Percentiles rank a stretch among this genome's conserved stretches.
phyloP scores from a whole-genome alignment of 53 echinoderm and acorn worm species.

The Crossaster papposus region DNA sequence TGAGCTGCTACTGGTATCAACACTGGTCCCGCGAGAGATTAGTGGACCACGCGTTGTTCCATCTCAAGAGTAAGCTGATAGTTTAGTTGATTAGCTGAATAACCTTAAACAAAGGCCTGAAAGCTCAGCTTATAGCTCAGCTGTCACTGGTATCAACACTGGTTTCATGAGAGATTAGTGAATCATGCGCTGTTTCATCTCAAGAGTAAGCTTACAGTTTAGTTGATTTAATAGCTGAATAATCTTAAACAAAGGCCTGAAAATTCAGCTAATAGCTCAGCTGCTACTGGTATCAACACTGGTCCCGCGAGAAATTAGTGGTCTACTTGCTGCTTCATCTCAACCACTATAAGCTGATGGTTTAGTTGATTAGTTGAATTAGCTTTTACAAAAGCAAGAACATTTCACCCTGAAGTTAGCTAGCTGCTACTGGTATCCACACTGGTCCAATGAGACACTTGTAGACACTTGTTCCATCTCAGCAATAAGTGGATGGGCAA shows the following conservation, averaged over 20 bases:
- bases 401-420: too few relatives aligned
- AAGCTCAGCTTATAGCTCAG: not conserved
- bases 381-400: too few relatives aligned
- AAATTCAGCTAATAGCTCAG: constrained; percentile 47
- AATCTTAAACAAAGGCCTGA: not conserved
- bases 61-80: constrained; percentile 74
- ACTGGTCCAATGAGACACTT: constrained; percentile 92
- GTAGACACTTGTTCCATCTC: constrained; percentile 79
- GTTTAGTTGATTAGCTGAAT: not conserved
- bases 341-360: constrained; percentile 62
- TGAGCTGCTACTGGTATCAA: constrained; percentile 87
- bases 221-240: not conserved
- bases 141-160: constrained; percentile 86
- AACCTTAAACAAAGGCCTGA: not conserved
- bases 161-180: constrained; percentile 82
- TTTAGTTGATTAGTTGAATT: not conserved
- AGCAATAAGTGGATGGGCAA: constrained; percentile 59
- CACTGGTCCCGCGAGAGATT: constrained; percentile 90
- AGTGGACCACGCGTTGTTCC: constrained; percentile 82
- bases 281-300: constrained; percentile 87
- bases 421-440: constrained; percentile 88
- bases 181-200: constrained; percentile 76
- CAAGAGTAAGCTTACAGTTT: constrained; percentile 32
- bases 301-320: constrained; percentile 82
- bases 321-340: constrained; percentile 79